Conservation (phyloP, 2,113 vertebrate genomes). For the Phodopus roborovskii region DNA sequence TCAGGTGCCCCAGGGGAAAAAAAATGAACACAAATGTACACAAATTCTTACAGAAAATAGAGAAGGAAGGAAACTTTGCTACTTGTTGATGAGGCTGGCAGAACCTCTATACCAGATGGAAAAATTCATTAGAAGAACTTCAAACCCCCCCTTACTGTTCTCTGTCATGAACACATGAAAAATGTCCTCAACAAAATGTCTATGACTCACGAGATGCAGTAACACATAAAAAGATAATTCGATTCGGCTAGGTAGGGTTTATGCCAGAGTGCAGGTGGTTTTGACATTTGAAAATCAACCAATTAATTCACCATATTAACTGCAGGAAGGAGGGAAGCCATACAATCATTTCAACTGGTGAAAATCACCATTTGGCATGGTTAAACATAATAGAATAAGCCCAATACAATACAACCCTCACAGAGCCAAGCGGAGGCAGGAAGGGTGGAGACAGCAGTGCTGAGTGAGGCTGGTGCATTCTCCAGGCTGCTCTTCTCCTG, state of each 20-base stretch:
- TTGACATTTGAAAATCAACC: neutral
- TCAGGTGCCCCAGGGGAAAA: neutral
- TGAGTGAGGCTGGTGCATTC: too few relatives aligned
- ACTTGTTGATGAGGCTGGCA: neutral
- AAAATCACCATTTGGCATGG: neutral
- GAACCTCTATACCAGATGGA: neutral
- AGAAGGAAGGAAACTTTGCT: neutral
- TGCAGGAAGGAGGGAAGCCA: neutral
- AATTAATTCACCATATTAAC: neutral
- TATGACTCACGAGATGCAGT: neutral
- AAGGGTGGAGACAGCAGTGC: accelerated
- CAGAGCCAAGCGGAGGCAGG: neutral
- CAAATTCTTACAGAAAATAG: neutral
- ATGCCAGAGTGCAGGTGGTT: neutral
- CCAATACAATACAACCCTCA: accelerated
- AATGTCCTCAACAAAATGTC: neutral
- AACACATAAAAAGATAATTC: accelerated
- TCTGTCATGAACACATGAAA: too few relatives aligned
- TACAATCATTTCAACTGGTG: neutral
- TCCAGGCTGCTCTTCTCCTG: neutral
- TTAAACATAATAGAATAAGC: neutral
- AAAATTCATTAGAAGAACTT: neutral
- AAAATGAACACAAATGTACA: neutral
- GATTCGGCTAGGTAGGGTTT: accelerated
- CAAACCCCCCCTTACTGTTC: neutral